Evolutionary conservation across 2,113 vertebrate species (phyloP).

Genomic region (Ciconia maguari): DNA sequence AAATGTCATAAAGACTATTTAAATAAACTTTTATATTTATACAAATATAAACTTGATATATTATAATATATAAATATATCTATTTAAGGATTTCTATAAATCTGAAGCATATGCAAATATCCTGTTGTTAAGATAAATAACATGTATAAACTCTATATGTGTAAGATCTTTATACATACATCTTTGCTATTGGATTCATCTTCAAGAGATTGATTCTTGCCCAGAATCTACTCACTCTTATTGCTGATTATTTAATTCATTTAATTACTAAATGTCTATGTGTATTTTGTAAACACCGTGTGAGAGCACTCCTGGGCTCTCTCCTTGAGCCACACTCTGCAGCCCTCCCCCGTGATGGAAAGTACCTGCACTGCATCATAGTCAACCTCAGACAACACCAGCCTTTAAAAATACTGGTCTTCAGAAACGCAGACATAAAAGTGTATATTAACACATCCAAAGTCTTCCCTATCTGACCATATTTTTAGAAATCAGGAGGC

Average conservation of each 20-base stretch:
- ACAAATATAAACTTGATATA: not conserved
- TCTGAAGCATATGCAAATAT: not conserved
- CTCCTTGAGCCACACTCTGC: not conserved
- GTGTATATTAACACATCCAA: not conserved
- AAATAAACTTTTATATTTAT: not conserved
- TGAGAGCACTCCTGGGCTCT: not conserved
- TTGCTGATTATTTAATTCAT: not conserved
- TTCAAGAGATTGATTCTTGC: not conserved
- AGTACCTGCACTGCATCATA: not conserved
- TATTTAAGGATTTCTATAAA: not conserved
- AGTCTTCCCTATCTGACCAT: not conserved
- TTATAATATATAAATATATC: not conserved
- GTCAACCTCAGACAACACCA: not conserved
- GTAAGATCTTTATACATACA: not conserved
- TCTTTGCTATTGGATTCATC: not conserved
- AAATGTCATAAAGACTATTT: not conserved
- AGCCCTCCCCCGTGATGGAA: accelerated
- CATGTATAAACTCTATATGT: not conserved
- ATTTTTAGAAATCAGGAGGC: not conserved
- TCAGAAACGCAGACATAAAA: not conserved
- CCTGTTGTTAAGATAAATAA: not conserved
- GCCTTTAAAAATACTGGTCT: not conserved
- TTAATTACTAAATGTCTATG: not conserved
- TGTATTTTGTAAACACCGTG: not conserved
- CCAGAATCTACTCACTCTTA: not conserved